Percentiles rank a stretch among this genome's conserved stretches.
Conservation (phyloP, 2,888 invertebrate genomes). For the Dynastes grantii region DNA sequence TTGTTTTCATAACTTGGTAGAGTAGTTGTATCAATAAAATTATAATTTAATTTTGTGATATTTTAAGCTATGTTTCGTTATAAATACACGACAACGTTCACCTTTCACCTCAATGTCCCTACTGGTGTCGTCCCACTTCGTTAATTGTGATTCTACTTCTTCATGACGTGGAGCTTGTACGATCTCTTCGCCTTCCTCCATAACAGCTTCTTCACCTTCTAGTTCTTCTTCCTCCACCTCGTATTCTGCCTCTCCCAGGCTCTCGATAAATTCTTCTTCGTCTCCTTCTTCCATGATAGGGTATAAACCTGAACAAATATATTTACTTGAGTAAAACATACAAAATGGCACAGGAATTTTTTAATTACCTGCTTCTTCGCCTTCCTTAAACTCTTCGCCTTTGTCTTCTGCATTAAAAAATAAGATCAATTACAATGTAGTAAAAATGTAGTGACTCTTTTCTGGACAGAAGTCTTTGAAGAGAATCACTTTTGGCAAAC, state of each 20-base stretch:
- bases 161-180: conserved; percentile 12
- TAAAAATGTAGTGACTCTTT: background rate
- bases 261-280: conserved; percentile 62
- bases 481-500: too few relatives aligned
- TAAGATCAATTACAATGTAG: background rate
- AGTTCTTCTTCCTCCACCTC: conserved; percentile 49
- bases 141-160: conserved; percentile 54
- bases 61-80: background rate
- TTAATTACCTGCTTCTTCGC: conserved; percentile 29
- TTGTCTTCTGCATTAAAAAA: background rate
- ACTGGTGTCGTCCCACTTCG: conserved; percentile 46
- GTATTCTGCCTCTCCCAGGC: conserved; percentile 12
- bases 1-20: too few relatives aligned
- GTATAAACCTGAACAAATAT: conserved; percentile 1
- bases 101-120: conserved; percentile 48
- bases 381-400: conserved; percentile 31
- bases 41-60: background rate
- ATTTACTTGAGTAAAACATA: background rate
- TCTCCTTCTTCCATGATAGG: conserved; percentile 60
- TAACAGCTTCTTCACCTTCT: conserved; percentile 28
- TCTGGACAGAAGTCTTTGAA: background rate
- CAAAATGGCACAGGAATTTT: background rate
- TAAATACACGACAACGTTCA: conserved; percentile 17
- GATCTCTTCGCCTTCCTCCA: conserved; percentile 29
- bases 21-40: too few relatives aligned